These are phyloP conservation scores for Struthio camelus DNA, from an alignment of 2,113 vertebrate species.

Conservation along the genomic window DNA sequence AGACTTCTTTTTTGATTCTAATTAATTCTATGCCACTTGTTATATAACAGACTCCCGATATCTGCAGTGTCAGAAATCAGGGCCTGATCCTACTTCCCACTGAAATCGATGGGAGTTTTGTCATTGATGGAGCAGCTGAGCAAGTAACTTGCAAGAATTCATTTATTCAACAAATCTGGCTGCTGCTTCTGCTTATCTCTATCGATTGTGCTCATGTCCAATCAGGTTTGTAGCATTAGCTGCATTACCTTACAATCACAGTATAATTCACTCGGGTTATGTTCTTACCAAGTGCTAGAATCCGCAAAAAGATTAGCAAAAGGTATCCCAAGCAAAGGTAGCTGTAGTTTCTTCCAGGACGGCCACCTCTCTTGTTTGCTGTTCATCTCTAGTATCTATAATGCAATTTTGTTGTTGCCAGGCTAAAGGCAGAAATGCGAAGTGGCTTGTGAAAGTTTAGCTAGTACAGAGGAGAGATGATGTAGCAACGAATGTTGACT, in stretches of 20 bases:
- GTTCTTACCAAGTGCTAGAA: conserved; percentile 5
- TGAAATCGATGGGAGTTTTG: conserved; percentile 50
- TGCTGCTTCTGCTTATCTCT: conserved; percentile 66
- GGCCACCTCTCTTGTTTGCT: not conserved
- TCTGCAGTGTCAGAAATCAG: conserved; percentile 44
- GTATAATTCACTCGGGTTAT: conserved; percentile 40
- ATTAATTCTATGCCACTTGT: not conserved
- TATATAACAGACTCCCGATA: not conserved
- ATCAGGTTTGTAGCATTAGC: conserved; percentile 47
- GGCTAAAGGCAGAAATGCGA: not conserved
- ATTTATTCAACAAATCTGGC: conserved; percentile 64
- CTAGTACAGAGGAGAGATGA: not conserved
- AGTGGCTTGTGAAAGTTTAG: not conserved
- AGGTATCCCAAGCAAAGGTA: not conserved
- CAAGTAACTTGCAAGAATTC: conserved; percentile 55
- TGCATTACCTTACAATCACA: conserved; percentile 40
- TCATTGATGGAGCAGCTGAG: conserved; percentile 63
- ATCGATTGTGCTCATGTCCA: conserved; percentile 52
- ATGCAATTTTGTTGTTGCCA: not conserved
- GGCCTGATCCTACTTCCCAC: conserved; percentile 37
- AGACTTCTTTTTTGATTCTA: not conserved
- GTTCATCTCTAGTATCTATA: not conserved
- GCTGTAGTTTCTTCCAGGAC: not conserved
- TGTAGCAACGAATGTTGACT: not conserved
- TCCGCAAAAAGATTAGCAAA: not conserved